phyloP scores from a whole-genome alignment of 1,140 invertebrate species.

The Pantala flavescens region DNA sequence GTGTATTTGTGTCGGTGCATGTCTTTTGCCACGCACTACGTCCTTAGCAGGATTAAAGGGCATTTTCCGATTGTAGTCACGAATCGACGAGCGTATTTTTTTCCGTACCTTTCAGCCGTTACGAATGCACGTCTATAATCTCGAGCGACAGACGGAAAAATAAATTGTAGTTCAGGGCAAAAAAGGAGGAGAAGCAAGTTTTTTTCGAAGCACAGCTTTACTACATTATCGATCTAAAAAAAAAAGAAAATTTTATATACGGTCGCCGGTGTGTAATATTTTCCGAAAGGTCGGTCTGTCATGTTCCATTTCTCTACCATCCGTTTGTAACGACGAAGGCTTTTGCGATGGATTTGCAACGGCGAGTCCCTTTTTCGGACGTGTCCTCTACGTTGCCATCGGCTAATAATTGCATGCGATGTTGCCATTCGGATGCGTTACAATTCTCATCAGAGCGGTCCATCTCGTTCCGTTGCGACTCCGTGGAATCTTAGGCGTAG shows the following conservation, averaged over 20 bases:
- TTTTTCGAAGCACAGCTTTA: too few relatives aligned
- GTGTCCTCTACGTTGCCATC: neutral
- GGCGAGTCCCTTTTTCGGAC: neutral
- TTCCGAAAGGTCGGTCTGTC: neutral
- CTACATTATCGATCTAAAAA: too few relatives aligned
- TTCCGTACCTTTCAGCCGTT: neutral
- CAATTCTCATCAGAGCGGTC: neutral
- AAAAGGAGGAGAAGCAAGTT: neutral
- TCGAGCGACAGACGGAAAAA: neutral
- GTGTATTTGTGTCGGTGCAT: neutral
- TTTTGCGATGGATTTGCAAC: neutral
- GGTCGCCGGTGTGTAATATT: neutral
- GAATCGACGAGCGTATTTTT: neutral
- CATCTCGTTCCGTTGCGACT: neutral
- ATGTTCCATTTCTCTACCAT: neutral
- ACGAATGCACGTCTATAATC: neutral
- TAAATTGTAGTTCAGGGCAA: neutral
- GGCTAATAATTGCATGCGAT: neutral
- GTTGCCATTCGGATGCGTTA: neutral
- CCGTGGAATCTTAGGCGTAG: too few relatives aligned
- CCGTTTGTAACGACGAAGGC: neutral
- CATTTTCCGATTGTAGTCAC: constrained; percentile 1
- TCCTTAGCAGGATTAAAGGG: neutral
- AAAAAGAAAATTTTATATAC: too few relatives aligned
- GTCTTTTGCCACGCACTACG: neutral